Evolutionary conservation across 1,140 invertebrate species (phyloP), one percentile per base, ranked within the genome.

Genomic region (Lethocerus indicus): DNA sequence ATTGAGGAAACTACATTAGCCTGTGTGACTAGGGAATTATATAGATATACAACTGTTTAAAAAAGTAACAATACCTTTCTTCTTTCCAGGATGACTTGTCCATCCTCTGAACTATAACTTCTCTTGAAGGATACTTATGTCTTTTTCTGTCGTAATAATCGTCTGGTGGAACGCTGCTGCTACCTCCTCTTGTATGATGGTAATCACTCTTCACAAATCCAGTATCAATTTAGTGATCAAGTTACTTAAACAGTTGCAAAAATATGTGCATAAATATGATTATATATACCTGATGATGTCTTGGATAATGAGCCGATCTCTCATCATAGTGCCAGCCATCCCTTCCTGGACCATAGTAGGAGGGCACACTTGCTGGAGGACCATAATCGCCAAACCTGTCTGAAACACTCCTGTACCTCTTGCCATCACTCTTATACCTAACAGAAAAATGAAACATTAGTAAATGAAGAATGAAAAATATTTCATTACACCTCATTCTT

Each of bases 71-170:
- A 36, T 40, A 57, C 55, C 53, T 58, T 20, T 55, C 51, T 36
- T 58, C 56, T 48, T 49, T 53, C 47, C 56, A 52, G 35, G 49
- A 58, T 4, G 59, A 46, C 49, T 61, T 61, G 16, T 81, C 76
- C 12, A 79, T 75, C 6, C 78, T 71, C 58, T 83, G 78, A 1
- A 83, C 79, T 42, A 84, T 85, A 0, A 87, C 83, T 64, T 87
- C 83, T 1, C 71, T 40, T 0, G 51, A 46, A n/a, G 51, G 29
- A 35, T 53, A 53, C 25, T 48, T 48, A 2, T 37, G 37, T 23
- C 29, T 48, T 16, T 24, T 37, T 28, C 6, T 26, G 16, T 25
- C 25, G 37, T 37, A 32, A 26, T 37, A 48, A 25, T 37, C 37
- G 18, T 48, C 46, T 14, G 18, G 24, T 6, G 42, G 42, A 16